Base-by-base conservation (phyloP, 2,113 vertebrate genomes). In the Athene noctua region DNA sequence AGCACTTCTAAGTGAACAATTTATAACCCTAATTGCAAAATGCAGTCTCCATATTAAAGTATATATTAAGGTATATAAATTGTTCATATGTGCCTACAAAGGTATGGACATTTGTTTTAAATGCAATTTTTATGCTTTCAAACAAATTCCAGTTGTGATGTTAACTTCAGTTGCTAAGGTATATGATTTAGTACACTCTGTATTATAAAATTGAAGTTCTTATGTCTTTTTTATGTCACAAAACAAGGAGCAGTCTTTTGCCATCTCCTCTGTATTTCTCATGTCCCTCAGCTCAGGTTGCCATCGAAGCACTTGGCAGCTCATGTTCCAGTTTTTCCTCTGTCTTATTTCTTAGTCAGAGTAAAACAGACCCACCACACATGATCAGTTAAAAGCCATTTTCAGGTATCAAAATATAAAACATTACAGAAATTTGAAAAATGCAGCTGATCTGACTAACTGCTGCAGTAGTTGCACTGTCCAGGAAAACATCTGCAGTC, bases 1-100 rank as follows among this genome's bases (percentile, higher is more conserved):
- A 74, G n/a, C 42, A 71, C 55, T 83, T 92, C 17, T 49, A 80
- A 88, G 51, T 46, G 79, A 80, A 55, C 7, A 55, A 46, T 83
- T 93, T 83, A 80, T 78, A 88, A 77, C 90, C 55, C 25, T 27
- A 77, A 73, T 16, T 55, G 42, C 58, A 86, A 86, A 90, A 75
- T 73, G 15, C 49, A 87, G 25, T 25, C 25, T 94, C 32, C 42
- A 27, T 73, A 62, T 80, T 77, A 34, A 66, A n/a, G 49, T 59
- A 40, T 38, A 7, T 46, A 51, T 70, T 94, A 80, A 3, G 9
- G 15, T 34, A 54, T 58, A 54, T 46, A 83, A 57, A 74, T 74
- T 32, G 38, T 40, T 14, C 15, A 3, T 79, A 32, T 30, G 14
- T 72, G 25, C 36, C 34, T 65, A 38, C 19, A 73, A 34, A 77